Conservation (phyloP, 2,113 vertebrate genomes). For the Platysternon megacephalum region DNA sequence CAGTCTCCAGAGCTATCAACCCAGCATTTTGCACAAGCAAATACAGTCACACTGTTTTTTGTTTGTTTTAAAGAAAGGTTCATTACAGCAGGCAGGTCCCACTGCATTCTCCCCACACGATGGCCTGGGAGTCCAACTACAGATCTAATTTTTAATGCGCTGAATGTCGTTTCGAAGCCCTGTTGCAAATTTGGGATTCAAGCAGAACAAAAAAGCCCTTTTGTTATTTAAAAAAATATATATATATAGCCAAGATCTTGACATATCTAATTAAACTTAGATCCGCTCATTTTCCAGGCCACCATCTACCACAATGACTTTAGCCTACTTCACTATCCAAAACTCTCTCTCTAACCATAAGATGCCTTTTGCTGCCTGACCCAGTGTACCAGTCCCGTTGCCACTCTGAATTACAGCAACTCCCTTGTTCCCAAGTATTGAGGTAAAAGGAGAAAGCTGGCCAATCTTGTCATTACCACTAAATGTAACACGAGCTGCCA, state of each 20-base stretch:
- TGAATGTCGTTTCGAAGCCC: conserved; percentile 11
- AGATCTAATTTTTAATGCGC: conserved; percentile 36
- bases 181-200: conserved; percentile 47
- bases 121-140: neutral
- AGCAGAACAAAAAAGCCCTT: neutral
- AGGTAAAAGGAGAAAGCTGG: neutral
- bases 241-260: conserved; percentile 15
- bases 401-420: conserved; percentile 45
- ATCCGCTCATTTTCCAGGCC: conserved; percentile 56
- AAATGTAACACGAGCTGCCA: conserved; percentile 68
- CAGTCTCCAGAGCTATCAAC: neutral
- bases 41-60: neutral
- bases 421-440: conserved; percentile 49
- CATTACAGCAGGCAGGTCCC: neutral
- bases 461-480: conserved; percentile 59
- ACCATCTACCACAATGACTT: conserved; percentile 59
- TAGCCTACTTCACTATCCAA: conserved; percentile 1
- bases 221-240: conserved; percentile 35
- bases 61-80: neutral
- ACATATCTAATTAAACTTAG: conserved; percentile 60
- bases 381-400: neutral
- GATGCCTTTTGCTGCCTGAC: conserved; percentile 43
- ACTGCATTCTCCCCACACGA: neutral
- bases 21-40: neutral
- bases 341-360: conserved; percentile 34